A percentile compares a stretch with the other conserved stretches of the same genome.
Evolutionary conservation across 2,797 vertebrate genomes (phyloP).

Genomic region (Basileuterus tristriatus): DNA sequence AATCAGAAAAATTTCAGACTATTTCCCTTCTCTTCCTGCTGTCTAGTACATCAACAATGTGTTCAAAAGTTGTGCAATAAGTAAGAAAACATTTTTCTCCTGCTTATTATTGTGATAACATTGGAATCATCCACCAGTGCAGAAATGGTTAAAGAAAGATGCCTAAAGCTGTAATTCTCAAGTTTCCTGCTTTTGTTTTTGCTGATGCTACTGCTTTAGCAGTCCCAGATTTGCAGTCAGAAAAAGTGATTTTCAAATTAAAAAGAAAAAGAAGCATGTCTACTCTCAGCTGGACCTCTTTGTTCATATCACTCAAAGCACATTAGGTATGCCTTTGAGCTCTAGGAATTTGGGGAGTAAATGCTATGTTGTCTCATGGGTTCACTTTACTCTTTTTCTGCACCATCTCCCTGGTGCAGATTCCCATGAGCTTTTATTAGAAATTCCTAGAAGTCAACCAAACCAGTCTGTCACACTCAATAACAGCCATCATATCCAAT

Average conservation of each 20-base stretch:
- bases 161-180: background rate
- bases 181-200: background rate
- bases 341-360: background rate
- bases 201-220: background rate
- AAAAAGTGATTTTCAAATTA: background rate
- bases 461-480: background rate
- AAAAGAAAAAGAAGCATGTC: background rate
- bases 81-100: background rate
- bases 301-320: background rate
- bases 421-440: background rate
- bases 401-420: background rate
- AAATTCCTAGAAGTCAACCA: background rate
- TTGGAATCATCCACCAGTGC: background rate
- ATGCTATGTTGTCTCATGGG: background rate
- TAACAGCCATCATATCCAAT: background rate
- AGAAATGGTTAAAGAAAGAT: background rate
- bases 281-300: background rate
- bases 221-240: background rate
- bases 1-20: background rate
- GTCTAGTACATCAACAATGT: fast-evolving
- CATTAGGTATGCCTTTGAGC: background rate
- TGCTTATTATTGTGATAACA: background rate
- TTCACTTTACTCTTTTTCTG: background rate
- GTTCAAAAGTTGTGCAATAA: background rate
- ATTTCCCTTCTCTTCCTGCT: background rate